These are phyloP conservation scores for Platichthys stellatus DNA, from an alignment of 2,113 vertebrate species.

Conservation along the genomic window DNA sequence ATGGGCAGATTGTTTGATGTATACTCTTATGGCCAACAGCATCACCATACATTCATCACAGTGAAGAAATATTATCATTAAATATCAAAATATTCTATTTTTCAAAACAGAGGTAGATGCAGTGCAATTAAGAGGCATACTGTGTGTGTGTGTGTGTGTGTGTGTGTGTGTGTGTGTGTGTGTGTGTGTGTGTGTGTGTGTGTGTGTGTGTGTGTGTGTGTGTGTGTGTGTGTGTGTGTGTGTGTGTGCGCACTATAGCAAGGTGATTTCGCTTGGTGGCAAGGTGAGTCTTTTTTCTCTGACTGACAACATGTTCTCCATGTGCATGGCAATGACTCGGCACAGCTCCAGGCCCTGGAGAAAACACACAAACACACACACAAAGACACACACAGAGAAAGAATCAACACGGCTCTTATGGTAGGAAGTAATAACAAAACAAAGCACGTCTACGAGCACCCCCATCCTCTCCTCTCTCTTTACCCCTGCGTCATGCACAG, in stretches of 20 bases:
- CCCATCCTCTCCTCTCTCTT: neutral
- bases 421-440: neutral
- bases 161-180: conserved; percentile 14
- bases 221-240: conserved; percentile 11
- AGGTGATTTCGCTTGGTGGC: conserved; percentile 96
- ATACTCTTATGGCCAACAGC: neutral
- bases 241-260: conserved; percentile 82
- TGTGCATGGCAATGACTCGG: conserved; percentile 90
- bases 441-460: no score
- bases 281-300: conserved; percentile 93
- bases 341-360: conserved; percentile 93
- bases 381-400: conserved; percentile 9
- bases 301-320: conserved; percentile 90
- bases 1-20: neutral
- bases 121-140: conserved; percentile 44
- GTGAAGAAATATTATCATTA: conserved; percentile 20
- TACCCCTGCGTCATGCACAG: neutral
- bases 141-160: neutral
- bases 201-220: conserved; percentile 5
- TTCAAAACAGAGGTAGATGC: conserved; percentile 67
- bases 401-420: neutral
- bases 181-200: conserved; percentile 13
- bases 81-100: conserved; percentile 46
- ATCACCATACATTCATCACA: neutral
- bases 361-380: conserved; percentile 30